phyloP scores from a whole-genome alignment of 2,113 vertebrate species.

The Arvicanthis niloticus region DNA sequence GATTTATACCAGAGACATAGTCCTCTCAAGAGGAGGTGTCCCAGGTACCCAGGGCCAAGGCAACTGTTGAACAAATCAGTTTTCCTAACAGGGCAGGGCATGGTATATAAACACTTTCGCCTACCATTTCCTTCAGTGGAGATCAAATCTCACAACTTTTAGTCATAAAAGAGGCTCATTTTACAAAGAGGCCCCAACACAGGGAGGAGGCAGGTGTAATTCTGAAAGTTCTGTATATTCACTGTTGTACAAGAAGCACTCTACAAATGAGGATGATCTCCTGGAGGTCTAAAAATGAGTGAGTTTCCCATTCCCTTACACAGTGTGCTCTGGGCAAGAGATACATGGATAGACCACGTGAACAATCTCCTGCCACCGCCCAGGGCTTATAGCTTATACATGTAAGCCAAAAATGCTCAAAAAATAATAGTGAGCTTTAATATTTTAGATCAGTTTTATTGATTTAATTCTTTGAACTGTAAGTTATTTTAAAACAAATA shows the following conservation, averaged over 20 bases:
- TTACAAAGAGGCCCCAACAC: neutral
- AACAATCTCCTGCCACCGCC: neutral
- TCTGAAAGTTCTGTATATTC: neutral
- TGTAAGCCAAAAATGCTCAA: neutral
- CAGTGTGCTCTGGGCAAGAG: rapidly evolving
- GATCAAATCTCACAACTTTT: neutral
- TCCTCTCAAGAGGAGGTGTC: rapidly evolving
- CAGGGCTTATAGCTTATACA: rapidly evolving
- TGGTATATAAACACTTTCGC: neutral
- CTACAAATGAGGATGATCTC: rapidly evolving
- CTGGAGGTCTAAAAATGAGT: neutral
- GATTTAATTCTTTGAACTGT: neutral
- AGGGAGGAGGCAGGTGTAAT: too few relatives aligned
- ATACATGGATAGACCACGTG: rapidly evolving
- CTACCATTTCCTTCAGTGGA: rapidly evolving
- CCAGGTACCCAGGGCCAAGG: rapidly evolving
- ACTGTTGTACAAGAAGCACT: too few relatives aligned
- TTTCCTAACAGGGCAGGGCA: neutral
- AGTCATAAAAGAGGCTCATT: neutral
- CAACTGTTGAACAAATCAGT: too few relatives aligned
- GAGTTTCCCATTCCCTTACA: neutral
- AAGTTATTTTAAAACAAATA: constrained; percentile 30
- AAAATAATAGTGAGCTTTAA: neutral
- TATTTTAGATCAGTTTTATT: neutral
- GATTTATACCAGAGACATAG: neutral